Evolutionary conservation across 2,797 vertebrate species (phyloP), one percentile per base, ranked within the genome.

Genomic region (Octomys mimax): DNA sequence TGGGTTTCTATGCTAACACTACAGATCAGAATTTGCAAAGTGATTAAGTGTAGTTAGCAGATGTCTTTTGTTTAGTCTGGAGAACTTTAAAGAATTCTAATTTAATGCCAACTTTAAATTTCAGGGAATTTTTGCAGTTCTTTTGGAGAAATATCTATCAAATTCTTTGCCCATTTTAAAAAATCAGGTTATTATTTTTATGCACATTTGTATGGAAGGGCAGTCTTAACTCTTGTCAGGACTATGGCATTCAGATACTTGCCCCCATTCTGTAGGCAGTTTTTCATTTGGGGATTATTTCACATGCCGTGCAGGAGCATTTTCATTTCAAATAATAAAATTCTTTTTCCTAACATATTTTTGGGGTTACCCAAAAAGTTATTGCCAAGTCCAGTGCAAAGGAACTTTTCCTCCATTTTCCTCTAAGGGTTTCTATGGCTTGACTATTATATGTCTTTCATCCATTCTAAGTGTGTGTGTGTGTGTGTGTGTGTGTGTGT

Each of bases 1-100:
- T 22, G 28, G 46, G 24, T 59, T 54, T 78, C 10, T 73, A 4
- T 10, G 54, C 31, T 39, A 28, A 78, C 39, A 52, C 28, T 68
- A 9, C 57, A 46, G 42, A 80, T 59, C 59, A 42, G 78, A 94
- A 61, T 78, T 92, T 42, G 70, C 19, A 89, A 59, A 54, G 12
- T 33, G 9, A 77, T 36, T 26, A 70, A 93, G 64, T 21, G 39
- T 73, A 86, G 16, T 89, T 88, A 31, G 22, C 61, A 94, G 83
- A 61, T 89, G 79, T 88, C 66, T 75, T 85, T 73, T 92, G 68
- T 94, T 93, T 91, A 82, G 54, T 89, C 92, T 89, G 28, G 0
- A 39, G 49, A 79, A 75, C 73, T 95, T 84, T 62, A 61, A 86
- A 91, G 28, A 77, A 71, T 77, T 79, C 12, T 85, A 79, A 73